These are phyloP conservation scores for Dicycla oo DNA, from an alignment of 2,888 invertebrate species.

Conservation along the genomic window DNA sequence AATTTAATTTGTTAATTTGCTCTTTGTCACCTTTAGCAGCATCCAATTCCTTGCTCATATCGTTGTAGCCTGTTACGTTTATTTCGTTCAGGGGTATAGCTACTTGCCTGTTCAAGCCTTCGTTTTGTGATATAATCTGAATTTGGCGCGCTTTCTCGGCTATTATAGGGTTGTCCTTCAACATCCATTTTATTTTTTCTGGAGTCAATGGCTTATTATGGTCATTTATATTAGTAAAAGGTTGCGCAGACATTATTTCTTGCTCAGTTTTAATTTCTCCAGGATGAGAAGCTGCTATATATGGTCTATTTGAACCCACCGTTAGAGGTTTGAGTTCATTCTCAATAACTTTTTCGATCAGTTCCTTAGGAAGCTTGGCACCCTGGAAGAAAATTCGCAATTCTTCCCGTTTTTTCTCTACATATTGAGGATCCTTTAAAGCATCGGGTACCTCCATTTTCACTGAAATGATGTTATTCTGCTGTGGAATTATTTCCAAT, in stretches of 20 bases:
- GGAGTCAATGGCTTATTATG: constrained; percentile 76
- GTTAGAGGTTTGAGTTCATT: constrained; percentile 81
- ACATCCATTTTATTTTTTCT: constrained; percentile 79
- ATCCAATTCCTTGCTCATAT: constrained; percentile 79
- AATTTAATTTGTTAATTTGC: constrained; percentile 79
- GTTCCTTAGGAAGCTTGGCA: constrained; percentile 76
- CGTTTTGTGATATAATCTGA: constrained; percentile 77
- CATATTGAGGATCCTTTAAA: constrained; percentile 69
- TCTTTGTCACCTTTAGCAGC: constrained; percentile 75
- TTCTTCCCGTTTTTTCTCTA: constrained; percentile 80
- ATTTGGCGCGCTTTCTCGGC: constrained; percentile 85
- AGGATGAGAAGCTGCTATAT: constrained; percentile 81
- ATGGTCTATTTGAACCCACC: constrained; percentile 71
- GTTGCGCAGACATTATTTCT: constrained; percentile 87
- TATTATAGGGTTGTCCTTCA: constrained; percentile 82
- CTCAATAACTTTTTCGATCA: constrained; percentile 80
- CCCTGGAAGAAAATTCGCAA: constrained; percentile 81
- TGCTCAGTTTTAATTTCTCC: constrained; percentile 82
- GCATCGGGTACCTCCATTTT: constrained; percentile 71
- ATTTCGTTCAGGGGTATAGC: constrained; percentile 80
- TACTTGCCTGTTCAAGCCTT: constrained; percentile 68
- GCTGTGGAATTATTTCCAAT: not conserved
- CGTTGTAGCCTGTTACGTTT: constrained; percentile 73
- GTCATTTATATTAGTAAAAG: constrained; percentile 82
- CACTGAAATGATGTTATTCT: not conserved